A percentile compares a stretch with the other conserved stretches of the same genome.
Evolutionary conservation across 2,888 invertebrate species (phyloP).

Genomic region (Cepaea hortensis): DNA sequence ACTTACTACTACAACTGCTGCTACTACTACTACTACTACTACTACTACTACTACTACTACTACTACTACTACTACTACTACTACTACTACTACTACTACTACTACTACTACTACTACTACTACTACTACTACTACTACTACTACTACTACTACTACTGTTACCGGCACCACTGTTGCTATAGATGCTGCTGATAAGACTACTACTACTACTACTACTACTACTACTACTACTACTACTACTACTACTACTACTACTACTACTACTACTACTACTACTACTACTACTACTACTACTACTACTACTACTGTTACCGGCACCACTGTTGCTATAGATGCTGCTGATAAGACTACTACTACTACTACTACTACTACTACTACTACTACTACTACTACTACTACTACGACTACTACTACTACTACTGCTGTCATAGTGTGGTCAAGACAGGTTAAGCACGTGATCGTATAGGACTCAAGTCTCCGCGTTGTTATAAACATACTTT

Average conservation of each 20-base stretch:
- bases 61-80: neutral
- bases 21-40: neutral
- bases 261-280: neutral
- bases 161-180: neutral
- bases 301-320: neutral
- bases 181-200: neutral
- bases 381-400: neutral
- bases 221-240: neutral
- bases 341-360: neutral
- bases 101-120: neutral
- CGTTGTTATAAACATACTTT: too few species aligned
- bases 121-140: neutral
- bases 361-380: neutral
- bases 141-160: neutral
- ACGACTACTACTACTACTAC: neutral
- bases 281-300: neutral
- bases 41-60: neutral
- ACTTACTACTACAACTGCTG: neutral
- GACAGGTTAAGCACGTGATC: too few species aligned
- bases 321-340: neutral
- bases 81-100: neutral
- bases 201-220: neutral
- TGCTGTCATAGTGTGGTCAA: too few species aligned
- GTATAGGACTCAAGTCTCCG: too few species aligned
- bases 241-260: neutral